Evolutionary conservation across 1,140 invertebrate genomes (phyloP).

Genomic region (Harlomillsia oculata): DNA sequence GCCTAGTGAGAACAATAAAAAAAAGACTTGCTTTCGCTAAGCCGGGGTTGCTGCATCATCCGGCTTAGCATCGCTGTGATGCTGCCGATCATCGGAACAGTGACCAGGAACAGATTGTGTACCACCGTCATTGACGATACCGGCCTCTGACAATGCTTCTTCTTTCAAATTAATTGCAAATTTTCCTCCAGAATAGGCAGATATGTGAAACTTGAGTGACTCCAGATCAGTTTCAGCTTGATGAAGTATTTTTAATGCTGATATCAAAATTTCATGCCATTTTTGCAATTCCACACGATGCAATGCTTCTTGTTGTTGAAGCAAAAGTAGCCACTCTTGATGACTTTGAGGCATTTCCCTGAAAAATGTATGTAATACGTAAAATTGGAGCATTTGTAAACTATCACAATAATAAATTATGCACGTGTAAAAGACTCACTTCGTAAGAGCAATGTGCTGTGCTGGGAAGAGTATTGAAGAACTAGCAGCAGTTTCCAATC

Average conservation of each 20-base stretch:
- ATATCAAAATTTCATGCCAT: conserved; percentile 59
- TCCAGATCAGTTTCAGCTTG: conserved; percentile 35
- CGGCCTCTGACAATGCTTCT: conserved; percentile 2
- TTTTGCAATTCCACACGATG: conserved; percentile 64
- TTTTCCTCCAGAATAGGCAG: conserved; percentile 18
- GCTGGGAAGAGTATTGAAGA: conserved; percentile 35
- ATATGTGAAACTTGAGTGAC: conserved; percentile 25
- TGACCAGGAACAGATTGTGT: too few relatives aligned
- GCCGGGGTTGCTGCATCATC: too few relatives aligned
- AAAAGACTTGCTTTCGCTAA: too few relatives aligned
- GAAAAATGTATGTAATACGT: conserved; percentile 16
- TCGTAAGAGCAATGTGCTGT: conserved; percentile 23
- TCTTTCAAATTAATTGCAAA: background rate
- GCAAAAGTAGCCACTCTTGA: conserved; percentile 63
- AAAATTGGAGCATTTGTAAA: background rate
- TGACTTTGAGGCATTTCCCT: conserved; percentile 54
- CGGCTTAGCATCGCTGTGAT: too few relatives aligned
- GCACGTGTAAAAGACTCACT: conserved; percentile 17
- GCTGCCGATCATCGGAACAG: too few relatives aligned
- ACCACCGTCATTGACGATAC: too few relatives aligned
- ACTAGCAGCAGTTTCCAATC: conserved; percentile 45
- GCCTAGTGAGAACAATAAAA: too few relatives aligned
- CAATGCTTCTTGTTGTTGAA: conserved; percentile 63
- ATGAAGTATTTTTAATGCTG: conserved; percentile 36
- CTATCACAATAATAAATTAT: conserved; percentile 23